Conservation (phyloP, 1,140 invertebrate species). For the Brachionus rubens region DNA sequence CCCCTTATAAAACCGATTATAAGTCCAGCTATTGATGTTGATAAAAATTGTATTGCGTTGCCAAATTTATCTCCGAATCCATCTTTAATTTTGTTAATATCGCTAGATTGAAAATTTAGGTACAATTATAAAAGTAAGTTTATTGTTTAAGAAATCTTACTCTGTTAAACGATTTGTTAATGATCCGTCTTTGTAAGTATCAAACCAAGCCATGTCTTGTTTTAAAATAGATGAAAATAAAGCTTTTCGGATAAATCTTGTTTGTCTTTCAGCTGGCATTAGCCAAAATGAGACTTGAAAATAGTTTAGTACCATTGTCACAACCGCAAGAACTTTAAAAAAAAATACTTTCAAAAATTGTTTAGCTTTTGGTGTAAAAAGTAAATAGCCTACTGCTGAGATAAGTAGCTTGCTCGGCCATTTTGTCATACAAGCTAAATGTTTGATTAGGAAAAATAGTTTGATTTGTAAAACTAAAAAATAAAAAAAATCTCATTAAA, state of each 20-base stretch:
- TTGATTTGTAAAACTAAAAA: background rate
- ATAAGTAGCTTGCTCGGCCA: background rate
- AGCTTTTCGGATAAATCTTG: conserved; percentile 50
- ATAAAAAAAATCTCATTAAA: no score
- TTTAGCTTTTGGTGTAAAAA: no score
- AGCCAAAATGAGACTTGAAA: conserved; percentile 52
- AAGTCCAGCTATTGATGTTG: conserved; percentile 54
- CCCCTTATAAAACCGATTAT: conserved; percentile 56
- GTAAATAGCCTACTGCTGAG: background rate
- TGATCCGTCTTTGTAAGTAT: conserved; percentile 77
- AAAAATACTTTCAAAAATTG: background rate
- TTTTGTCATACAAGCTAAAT: background rate
- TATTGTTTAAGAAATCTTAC: background rate
- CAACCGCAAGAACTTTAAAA: background rate
- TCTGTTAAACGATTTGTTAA: conserved; percentile 73
- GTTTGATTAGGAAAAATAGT: background rate
- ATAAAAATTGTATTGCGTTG: conserved; percentile 66
- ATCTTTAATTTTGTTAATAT: conserved; percentile 80
- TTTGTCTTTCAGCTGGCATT: conserved; percentile 53
- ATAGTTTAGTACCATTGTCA: conserved; percentile 48
- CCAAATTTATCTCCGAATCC: conserved; percentile 83
- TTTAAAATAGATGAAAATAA: conserved; percentile 73
- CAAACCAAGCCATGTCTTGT: conserved; percentile 88
- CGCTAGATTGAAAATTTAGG: conserved; percentile 64
- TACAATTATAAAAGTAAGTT: background rate